phyloP scores from a whole-genome alignment of 2,888 invertebrate species.

The Eudemis profundana region DNA sequence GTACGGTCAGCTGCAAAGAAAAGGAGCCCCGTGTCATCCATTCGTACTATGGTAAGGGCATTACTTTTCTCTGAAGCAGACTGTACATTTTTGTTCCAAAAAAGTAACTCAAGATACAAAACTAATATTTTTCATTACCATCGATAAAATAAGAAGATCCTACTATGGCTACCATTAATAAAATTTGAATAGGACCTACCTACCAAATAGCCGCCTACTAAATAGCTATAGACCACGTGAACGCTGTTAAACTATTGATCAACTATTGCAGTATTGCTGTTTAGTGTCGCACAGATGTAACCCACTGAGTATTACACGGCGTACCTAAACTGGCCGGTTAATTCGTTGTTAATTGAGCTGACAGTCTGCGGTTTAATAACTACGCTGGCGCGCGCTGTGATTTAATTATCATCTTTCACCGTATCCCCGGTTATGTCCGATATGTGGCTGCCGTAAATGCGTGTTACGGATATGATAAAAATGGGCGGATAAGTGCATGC shows the following conservation, averaged over 20 bases:
- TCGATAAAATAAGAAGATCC: too few species aligned
- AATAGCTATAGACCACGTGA: too few species aligned
- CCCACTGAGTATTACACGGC: slow-evolving; percentile 9
- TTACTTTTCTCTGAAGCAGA: too few species aligned
- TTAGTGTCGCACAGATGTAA: slow-evolving; percentile 1
- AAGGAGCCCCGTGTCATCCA: too few species aligned
- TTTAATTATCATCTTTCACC: slow-evolving; percentile 71
- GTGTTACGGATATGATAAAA: background rate
- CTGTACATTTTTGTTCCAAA: too few species aligned
- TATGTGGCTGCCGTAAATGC: slow-evolving; percentile 9
- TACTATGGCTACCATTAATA: too few species aligned
- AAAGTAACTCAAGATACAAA: too few species aligned
- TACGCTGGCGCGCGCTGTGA: slow-evolving; percentile 58
- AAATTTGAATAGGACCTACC: too few species aligned
- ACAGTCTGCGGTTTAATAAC: slow-evolving; percentile 74
- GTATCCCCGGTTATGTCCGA: slow-evolving; percentile 34
- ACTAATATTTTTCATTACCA: too few species aligned
- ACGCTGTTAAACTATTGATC: background rate
- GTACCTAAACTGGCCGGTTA: slow-evolving; percentile 34
- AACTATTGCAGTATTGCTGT: background rate
- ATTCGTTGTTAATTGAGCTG: slow-evolving; percentile 64
- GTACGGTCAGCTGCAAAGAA: too few species aligned
- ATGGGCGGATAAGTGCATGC: background rate
- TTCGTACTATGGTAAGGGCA: too few species aligned
- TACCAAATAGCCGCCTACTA: too few species aligned